phyloP scores from a whole-genome alignment of 2,797 vertebrate genomes.

The Valencia hispanica region DNA sequence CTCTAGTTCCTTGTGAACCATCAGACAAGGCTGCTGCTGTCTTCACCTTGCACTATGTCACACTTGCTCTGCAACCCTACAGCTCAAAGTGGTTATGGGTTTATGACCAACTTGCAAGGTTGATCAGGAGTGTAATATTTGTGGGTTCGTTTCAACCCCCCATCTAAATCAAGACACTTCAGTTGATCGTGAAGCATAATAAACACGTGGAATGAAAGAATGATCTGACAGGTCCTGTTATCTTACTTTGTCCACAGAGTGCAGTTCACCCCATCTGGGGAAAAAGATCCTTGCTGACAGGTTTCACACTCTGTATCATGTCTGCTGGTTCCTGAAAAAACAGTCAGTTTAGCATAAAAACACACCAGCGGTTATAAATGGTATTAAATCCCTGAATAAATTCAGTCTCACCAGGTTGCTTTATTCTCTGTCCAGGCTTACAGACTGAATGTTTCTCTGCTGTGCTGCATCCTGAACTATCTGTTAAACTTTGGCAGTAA shows the following conservation, averaged over 20 bases:
- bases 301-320: conserved; percentile 53
- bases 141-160: background rate
- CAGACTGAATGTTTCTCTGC: conserved; percentile 31
- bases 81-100: too few relatives aligned
- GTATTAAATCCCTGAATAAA: background rate
- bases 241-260: background rate
- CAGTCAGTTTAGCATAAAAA: background rate
- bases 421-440: conserved; percentile 37
- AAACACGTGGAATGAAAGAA: background rate
- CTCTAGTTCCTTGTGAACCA: too few relatives aligned
- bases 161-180: background rate
- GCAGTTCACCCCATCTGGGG: background rate
- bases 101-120: too few relatives aligned
- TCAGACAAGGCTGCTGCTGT: too few relatives aligned
- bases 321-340: conserved; percentile 52
- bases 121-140: background rate
- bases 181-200: background rate
- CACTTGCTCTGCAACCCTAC: too few relatives aligned
- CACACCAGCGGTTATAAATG: background rate
- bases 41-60: too few relatives aligned
- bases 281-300: background rate
- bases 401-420: conserved; percentile 46
- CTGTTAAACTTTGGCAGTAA: conserved; percentile 21
- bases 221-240: background rate
- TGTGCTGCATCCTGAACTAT: conserved; percentile 19